Evolutionary conservation across 2,113 vertebrate genomes (phyloP).

Genomic region (Amia ocellicauda): DNA sequence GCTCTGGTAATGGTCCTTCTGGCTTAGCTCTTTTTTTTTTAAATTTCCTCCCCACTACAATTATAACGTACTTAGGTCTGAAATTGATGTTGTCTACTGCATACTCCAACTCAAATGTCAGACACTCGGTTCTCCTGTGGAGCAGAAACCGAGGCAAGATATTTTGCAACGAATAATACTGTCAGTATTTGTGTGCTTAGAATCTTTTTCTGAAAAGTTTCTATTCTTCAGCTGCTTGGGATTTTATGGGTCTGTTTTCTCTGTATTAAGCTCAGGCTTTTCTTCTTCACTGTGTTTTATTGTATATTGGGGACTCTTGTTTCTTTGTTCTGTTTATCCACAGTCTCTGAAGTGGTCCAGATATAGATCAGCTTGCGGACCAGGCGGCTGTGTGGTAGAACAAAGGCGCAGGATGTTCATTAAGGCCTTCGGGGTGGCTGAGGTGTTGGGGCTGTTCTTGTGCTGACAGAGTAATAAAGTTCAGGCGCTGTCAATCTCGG

Average conservation of each 20-base stretch:
- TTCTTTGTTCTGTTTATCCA: not conserved
- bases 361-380: not conserved
- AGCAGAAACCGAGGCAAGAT: no score
- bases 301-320: not conserved
- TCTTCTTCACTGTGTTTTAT: no score
- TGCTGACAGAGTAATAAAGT: conserved; percentile 57
- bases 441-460: conserved; percentile 52
- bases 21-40: conserved; percentile 41
- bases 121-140: no score
- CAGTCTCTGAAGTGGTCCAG: no score
- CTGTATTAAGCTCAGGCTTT: not conserved
- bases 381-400: conserved; percentile 21
- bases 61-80: conserved; percentile 30
- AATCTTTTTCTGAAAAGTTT: no score
- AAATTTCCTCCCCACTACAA: conserved; percentile 36
- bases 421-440: conserved; percentile 50
- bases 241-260: not conserved
- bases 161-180: no score
- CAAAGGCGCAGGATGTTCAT: conserved; percentile 41
- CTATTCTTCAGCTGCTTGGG: no score
- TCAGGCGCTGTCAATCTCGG: conserved; percentile 47
- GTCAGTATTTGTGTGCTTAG: no score
- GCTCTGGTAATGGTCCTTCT: conserved; percentile 46
- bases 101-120: no score
- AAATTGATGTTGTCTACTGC: not conserved